Evolutionary conservation across 2,797 vertebrate species (phyloP), one percentile per base, ranked within the genome.

Genomic region (Lagorchestes hirsutus): DNA sequence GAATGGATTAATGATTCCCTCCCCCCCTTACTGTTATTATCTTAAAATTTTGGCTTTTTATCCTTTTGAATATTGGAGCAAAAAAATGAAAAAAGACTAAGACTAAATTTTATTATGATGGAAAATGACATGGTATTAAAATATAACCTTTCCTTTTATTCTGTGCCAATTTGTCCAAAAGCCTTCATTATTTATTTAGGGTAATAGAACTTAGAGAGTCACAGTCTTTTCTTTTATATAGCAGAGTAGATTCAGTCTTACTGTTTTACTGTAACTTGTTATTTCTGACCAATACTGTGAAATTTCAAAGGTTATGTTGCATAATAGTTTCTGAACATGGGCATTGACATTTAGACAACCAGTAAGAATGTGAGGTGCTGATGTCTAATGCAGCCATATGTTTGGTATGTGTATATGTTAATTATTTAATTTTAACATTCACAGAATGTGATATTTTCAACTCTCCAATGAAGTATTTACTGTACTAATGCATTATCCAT

Each of bases 221-320:
- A 2, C 94, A 97, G 97, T 34, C 8, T 95, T 94, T 96, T 62
- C 92, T 24, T 96, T 97, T 92, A 55, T 92, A 50, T 95, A 58
- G 82, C 93, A 98, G 97, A 98, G 91, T 0, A 90, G 93, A 97
- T 94, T 87, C 52, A 94, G 96, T 98, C 96, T 92, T 93, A 59
- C 55, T 82, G 55, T 82, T 97, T 96, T 96, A 18, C 92, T 57
- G 18, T 98, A 95, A 57, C 96, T 98, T 98, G 98, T 55, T 95
- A 87, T 98, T 97, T 98, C 97, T 98, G 95, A 98, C 98, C 97
- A 59, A 14, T 96, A 97, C 97, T 96, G 97, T 97, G 97, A 98
- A 98, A 98, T 98, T 98, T 98, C 94, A 98, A 98, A 98, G 98
- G 97, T 98, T 98, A 97, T 96, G 82, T 97, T 97, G 96, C 92